These are phyloP conservation scores for Chesias legatella DNA, from an alignment of 2,888 invertebrate species.

Conservation along the genomic window DNA sequence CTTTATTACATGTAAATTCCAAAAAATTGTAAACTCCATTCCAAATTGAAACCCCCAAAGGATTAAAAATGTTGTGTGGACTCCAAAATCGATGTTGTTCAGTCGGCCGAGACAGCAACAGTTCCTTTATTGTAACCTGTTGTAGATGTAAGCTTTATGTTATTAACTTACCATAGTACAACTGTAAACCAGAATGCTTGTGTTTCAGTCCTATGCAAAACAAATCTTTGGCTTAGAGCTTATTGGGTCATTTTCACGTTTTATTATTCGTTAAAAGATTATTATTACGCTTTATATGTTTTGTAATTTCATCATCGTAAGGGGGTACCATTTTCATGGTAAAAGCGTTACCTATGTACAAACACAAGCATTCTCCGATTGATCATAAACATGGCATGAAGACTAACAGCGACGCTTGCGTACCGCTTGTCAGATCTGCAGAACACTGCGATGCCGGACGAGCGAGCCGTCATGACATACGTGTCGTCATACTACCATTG, in stretches of 20 bases:
- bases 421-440: conserved; percentile 91
- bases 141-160: conserved; percentile 47
- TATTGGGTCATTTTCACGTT: conserved; percentile 32
- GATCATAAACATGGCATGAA: conserved; percentile 58
- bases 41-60: no score
- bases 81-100: conserved; percentile 19
- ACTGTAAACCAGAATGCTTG: conserved; percentile 45
- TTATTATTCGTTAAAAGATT: conserved; percentile 31
- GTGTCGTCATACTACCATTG: conserved; percentile 99
- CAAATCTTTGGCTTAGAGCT: conserved; percentile 21
- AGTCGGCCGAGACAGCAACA: conserved; percentile 16
- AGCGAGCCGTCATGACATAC: conserved; percentile 99
- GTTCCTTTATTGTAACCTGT: conserved; percentile 22
- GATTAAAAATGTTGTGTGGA: background rate
- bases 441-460: conserved; percentile 99
- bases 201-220: conserved; percentile 34
- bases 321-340: conserved; percentile 7
- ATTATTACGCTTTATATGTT: conserved; percentile 26
- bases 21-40: no score
- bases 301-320: conserved; percentile 7
- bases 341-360: conserved; percentile 10
- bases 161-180: conserved; percentile 48
- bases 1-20: no score
- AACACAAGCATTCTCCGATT: conserved; percentile 46
- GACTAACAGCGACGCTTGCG: conserved; percentile 75